phyloP scores from a whole-genome alignment of 2,888 invertebrate species.

The Phytoseiulus persimilis region DNA sequence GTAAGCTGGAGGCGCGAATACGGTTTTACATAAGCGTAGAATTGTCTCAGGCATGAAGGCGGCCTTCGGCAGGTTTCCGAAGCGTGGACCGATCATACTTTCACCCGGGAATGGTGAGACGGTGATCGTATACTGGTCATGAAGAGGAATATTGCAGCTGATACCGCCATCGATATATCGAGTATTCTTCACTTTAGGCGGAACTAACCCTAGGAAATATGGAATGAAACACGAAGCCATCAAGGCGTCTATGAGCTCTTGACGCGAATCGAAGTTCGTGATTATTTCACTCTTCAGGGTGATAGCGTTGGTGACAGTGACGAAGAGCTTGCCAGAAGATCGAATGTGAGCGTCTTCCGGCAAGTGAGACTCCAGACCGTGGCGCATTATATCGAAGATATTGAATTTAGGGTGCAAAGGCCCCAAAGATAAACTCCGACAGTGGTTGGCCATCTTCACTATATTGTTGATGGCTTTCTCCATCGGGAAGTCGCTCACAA shows the following conservation, averaged over 20 bases:
- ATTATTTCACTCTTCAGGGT: constrained; percentile 93
- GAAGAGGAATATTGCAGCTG: constrained; percentile 23
- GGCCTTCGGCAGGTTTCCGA: constrained; percentile 14
- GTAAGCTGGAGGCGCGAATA: constrained; percentile 13
- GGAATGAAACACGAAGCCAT: constrained; percentile 70
- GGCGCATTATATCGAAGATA: constrained; percentile 74
- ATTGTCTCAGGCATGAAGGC: constrained; percentile 19
- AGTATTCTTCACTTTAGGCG: constrained; percentile 76
- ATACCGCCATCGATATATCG: constrained; percentile 49
- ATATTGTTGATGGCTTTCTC: constrained; percentile 65
- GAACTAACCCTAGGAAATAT: constrained; percentile 81
- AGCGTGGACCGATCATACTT: constrained; percentile 12
- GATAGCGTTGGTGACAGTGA: constrained; percentile 85
- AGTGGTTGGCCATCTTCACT: constrained; percentile 76
- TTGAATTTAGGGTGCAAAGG: constrained; percentile 94
- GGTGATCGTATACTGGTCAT: constrained; percentile 16
- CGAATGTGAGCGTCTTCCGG: constrained; percentile 73
- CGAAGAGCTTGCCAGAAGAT: constrained; percentile 80
- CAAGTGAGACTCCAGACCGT: constrained; percentile 64
- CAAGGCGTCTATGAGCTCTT: constrained; percentile 85
- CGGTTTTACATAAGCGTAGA: constrained; percentile 19
- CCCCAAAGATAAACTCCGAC: constrained; percentile 76
- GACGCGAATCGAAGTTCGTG: constrained; percentile 76
- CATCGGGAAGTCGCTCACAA: constrained; percentile 56
- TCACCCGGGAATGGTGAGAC: constrained; percentile 25